Evolutionary conservation across 1,140 invertebrate genomes (phyloP).

Genomic region (Neotoxoptera formosana): DNA sequence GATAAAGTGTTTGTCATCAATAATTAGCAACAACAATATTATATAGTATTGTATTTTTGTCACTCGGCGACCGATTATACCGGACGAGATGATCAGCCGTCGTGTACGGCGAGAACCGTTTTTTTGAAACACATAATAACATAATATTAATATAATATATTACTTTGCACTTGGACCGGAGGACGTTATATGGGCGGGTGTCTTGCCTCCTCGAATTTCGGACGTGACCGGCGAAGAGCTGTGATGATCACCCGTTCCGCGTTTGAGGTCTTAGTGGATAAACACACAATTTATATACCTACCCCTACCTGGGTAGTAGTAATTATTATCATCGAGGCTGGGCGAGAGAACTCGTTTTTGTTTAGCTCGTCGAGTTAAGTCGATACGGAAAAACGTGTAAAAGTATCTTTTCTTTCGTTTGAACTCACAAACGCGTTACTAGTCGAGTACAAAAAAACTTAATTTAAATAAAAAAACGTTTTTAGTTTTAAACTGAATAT

Average conservation of each 20-base stretch:
- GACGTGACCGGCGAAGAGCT: background rate
- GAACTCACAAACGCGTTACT: too few species aligned
- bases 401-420: too few species aligned
- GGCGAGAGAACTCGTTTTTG: too few species aligned
- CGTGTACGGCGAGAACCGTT: background rate
- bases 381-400: too few species aligned
- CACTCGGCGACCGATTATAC: background rate
- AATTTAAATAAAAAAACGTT: too few species aligned
- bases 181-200: background rate
- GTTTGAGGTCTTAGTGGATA: background rate
- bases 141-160: too few species aligned
- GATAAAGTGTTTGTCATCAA: background rate
- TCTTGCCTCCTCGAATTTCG: too few species aligned
- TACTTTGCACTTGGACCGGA: background rate
- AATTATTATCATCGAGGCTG: too few species aligned
- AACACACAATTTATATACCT: background rate
- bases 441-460: too few species aligned
- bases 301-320: too few species aligned
- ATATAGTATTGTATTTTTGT: background rate
- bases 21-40: background rate
- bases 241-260: background rate
- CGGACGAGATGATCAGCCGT: background rate
- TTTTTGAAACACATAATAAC: background rate
- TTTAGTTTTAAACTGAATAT: too few species aligned
- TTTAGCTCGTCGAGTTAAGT: too few species aligned